A percentile compares a stretch with the other conserved stretches of the same genome.
phyloP scores from a whole-genome alignment of 2,113 vertebrate species.

The Sakesphorus luctuosus region DNA sequence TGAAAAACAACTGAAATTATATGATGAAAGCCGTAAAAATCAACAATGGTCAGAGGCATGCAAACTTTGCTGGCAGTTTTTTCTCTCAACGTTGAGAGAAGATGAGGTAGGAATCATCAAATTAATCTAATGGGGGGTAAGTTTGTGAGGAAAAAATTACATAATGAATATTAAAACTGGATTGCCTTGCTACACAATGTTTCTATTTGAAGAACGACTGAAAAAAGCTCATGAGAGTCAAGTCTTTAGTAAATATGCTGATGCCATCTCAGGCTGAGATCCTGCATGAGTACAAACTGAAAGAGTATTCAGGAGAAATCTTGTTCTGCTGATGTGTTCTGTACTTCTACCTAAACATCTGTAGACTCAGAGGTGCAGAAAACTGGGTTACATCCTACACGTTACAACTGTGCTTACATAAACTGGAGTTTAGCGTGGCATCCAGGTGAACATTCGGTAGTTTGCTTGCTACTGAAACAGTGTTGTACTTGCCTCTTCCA shows the following conservation, averaged over 20 bases:
- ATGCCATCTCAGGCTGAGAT: background rate
- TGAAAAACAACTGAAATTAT: background rate
- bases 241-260: background rate
- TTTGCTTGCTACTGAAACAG: background rate
- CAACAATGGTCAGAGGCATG: background rate
- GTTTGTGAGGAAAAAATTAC: background rate
- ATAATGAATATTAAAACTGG: background rate
- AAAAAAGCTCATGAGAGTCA: background rate
- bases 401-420: fast-evolving
- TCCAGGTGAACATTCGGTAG: background rate
- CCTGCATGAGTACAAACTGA: background rate
- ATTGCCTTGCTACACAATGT: background rate
- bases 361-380: background rate
- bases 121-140: background rate
- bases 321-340: background rate
- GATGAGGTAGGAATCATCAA: background rate
- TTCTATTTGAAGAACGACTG: background rate
- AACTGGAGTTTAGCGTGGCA: background rate
- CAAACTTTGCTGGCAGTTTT: background rate
- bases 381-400: background rate
- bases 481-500: background rate
- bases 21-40: background rate
- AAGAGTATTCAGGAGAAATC: background rate
- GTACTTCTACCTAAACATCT: background rate
- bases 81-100: background rate